A percentile compares a stretch with the other conserved stretches of the same genome.
These are phyloP conservation scores for Saturnia pavonia DNA, from an alignment of 2,888 invertebrate species.

Conservation along the genomic window DNA sequence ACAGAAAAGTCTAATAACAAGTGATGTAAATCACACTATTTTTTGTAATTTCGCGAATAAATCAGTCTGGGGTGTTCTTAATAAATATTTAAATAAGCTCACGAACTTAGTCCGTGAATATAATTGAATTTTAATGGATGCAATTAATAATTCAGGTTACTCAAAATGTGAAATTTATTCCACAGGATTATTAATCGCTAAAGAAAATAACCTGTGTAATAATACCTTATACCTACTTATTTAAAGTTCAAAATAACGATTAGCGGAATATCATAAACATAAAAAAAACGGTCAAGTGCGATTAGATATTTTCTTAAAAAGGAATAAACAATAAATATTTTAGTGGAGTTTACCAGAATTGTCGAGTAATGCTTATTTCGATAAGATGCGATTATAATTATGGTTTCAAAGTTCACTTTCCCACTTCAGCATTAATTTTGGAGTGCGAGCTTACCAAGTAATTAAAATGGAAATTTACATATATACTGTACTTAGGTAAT, in stretches of 20 bases:
- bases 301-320: background rate
- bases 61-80: background rate
- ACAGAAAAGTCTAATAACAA: too few species aligned
- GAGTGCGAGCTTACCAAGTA: background rate
- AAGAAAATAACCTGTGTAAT: background rate
- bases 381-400: background rate
- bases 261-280: background rate
- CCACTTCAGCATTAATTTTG: background rate
- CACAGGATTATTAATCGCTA: background rate
- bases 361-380: background rate
- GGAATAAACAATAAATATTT: background rate
- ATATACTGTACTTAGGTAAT: too few species aligned
- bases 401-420: background rate
- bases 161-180: constrained; percentile 28
- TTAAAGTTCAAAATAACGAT: constrained; percentile 3
- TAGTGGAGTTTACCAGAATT: background rate
- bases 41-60: background rate
- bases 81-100: constrained; percentile 13
- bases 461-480: background rate
- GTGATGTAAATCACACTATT: too few species aligned
- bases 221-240: background rate
- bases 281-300: background rate
- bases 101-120: constrained; percentile 30
- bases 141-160: constrained; percentile 38
- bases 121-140: constrained; percentile 24